Percentiles rank a stretch among this genome's conserved stretches.
Conservation (phyloP, 2,113 vertebrate species). For the Calidris pugnax region DNA sequence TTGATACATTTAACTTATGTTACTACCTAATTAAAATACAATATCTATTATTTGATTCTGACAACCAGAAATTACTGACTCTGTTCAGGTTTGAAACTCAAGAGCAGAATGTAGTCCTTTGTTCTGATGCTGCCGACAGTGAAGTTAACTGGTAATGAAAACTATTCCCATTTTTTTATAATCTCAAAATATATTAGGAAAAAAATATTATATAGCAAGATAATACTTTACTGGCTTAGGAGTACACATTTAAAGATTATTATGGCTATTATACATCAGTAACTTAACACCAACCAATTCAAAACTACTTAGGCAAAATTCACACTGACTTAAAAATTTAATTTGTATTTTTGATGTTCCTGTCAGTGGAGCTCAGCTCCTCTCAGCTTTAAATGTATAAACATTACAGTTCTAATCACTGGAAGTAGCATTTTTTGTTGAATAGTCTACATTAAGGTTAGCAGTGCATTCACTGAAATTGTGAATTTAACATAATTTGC, state of each 20-base stretch:
- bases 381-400: not conserved
- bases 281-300: not conserved
- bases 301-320: not conserved
- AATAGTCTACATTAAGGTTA: not conserved
- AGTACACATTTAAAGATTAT: not conserved
- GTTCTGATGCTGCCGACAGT: not conserved
- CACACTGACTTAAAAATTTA: not conserved
- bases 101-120: not conserved
- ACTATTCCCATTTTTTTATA: not conserved
- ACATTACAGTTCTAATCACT: not conserved
- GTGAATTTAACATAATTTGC: not conserved
- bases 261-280: not conserved
- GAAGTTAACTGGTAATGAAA: not conserved
- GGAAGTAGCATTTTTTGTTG: not conserved
- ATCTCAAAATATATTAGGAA: not conserved
- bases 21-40: not conserved
- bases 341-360: not conserved
- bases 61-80: not conserved
- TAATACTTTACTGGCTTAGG: not conserved
- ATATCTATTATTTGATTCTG: not conserved
- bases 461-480: not conserved
- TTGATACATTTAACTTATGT: not conserved
- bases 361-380: not conserved
- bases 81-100: not conserved
- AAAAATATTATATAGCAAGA: not conserved